Percentiles rank a stretch among this genome's conserved stretches.
Evolutionary conservation across 2,888 invertebrate species (phyloP).

Genomic region (Sinodicranocentrus sp.): DNA sequence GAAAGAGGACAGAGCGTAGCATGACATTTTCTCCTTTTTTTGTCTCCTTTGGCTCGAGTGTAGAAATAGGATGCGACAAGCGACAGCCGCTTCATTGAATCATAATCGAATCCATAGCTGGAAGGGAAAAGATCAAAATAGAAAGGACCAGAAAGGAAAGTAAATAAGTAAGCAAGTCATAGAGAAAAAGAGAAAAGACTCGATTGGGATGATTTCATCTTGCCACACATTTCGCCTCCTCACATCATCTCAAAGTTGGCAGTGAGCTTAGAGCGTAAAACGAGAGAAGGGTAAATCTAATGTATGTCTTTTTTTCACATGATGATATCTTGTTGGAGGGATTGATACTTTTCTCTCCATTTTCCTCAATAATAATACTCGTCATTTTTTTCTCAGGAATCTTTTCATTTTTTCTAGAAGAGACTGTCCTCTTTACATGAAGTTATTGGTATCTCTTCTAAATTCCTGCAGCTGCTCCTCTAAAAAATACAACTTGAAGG

Average conservation of each 20-base stretch:
- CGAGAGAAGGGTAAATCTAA: slow-evolving; percentile 6
- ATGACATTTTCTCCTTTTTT: slow-evolving; percentile 33
- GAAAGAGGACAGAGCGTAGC: slow-evolving; percentile 19
- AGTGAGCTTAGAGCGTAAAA: no score
- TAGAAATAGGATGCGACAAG: slow-evolving; percentile 69
- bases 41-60: not conserved
- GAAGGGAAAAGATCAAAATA: slow-evolving; percentile 68
- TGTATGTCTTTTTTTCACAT: not conserved
- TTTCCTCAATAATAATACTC: slow-evolving; percentile 14
- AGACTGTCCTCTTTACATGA: not conserved
- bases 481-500: slow-evolving; percentile 4
- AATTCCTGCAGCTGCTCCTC: slow-evolving; percentile 5
- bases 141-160: slow-evolving; percentile 56
- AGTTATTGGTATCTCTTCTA: not conserved
- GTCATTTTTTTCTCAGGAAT: slow-evolving; percentile 6
- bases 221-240: slow-evolving; percentile 51
- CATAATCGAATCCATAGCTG: slow-evolving; percentile 73
- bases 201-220: slow-evolving; percentile 68
- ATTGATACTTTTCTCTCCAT: slow-evolving; percentile 17
- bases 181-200: slow-evolving; percentile 44
- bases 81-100: slow-evolving; percentile 74
- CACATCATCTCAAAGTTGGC: no score
- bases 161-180: slow-evolving; percentile 63
- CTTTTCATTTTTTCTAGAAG: not conserved
- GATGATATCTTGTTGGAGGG: not conserved